Evolutionary conservation across 2,888 invertebrate species (phyloP).

Genomic region (Loripinus fragilis): DNA sequence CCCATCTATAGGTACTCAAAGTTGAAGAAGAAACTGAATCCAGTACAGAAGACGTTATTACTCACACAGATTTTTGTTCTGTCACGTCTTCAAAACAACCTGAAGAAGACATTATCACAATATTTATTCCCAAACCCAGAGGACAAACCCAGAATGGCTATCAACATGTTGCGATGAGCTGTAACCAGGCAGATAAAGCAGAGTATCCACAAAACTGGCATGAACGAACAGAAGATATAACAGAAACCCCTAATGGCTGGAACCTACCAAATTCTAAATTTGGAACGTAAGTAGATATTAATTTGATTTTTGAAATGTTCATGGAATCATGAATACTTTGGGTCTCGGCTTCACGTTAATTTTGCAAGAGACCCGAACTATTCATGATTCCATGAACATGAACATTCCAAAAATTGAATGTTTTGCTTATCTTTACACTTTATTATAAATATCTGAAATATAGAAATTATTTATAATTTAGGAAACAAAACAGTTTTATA

Average conservation of each 20-base stretch:
- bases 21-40: not conserved
- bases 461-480: too few relatives aligned
- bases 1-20: not conserved
- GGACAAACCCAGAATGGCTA: not conserved
- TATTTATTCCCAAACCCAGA: not conserved
- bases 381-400: too few relatives aligned
- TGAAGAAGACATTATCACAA: not conserved
- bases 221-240: not conserved
- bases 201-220: not conserved
- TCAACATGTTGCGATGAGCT: not conserved
- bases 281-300: not conserved
- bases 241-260: not conserved
- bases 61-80: conserved; percentile 5
- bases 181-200: not conserved
- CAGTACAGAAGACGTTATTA: not conserved
- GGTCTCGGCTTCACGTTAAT: too few relatives aligned
- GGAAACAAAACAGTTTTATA: too few relatives aligned
- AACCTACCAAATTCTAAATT: not conserved
- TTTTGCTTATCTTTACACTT: too few relatives aligned
- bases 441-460: too few relatives aligned
- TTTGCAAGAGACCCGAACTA: too few relatives aligned
- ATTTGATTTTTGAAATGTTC: too few relatives aligned
- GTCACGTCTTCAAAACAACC: not conserved
- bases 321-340: too few relatives aligned
- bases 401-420: too few relatives aligned